These are phyloP conservation scores for Resseliella maxima DNA, from an alignment of 2,888 invertebrate species.

Conservation along the genomic window DNA sequence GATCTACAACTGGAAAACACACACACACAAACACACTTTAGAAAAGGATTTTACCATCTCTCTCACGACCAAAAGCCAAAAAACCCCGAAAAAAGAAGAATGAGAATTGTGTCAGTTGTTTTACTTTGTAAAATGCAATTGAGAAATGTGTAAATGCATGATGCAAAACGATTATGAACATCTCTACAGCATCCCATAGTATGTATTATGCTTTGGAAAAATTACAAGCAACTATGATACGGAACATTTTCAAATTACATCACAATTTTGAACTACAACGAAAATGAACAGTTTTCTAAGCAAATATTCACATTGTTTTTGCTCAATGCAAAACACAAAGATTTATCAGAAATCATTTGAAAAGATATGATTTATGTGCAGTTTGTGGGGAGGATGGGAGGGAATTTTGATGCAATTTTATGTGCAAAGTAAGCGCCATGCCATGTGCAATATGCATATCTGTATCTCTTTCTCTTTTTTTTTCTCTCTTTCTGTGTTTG, in stretches of 20 bases:
- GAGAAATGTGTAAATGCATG: background rate
- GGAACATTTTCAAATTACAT: background rate
- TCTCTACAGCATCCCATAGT: too few species aligned
- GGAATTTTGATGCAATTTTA: background rate
- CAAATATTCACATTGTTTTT: constrained; percentile 46
- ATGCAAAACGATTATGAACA: background rate
- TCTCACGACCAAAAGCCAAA: too few species aligned
- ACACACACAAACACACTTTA: too few species aligned
- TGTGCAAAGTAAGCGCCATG: background rate
- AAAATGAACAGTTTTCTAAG: constrained; percentile 51
- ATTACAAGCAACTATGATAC: background rate
- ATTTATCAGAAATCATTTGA: constrained; percentile 53
- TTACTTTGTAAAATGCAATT: constrained; percentile 37
- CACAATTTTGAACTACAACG: background rate
- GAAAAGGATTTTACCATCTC: too few species aligned
- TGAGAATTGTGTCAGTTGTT: background rate
- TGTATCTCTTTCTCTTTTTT: background rate
- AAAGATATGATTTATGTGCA: constrained; percentile 46
- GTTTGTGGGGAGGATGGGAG: background rate
- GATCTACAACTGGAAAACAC: background rate
- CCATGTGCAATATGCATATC: background rate
- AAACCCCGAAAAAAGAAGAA: background rate
- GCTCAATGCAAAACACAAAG: background rate
- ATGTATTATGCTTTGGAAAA: background rate
- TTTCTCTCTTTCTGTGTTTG: background rate